Base-by-base conservation (phyloP, 2,797 vertebrate genomes). In the Leontocebus nigricollis region DNA sequence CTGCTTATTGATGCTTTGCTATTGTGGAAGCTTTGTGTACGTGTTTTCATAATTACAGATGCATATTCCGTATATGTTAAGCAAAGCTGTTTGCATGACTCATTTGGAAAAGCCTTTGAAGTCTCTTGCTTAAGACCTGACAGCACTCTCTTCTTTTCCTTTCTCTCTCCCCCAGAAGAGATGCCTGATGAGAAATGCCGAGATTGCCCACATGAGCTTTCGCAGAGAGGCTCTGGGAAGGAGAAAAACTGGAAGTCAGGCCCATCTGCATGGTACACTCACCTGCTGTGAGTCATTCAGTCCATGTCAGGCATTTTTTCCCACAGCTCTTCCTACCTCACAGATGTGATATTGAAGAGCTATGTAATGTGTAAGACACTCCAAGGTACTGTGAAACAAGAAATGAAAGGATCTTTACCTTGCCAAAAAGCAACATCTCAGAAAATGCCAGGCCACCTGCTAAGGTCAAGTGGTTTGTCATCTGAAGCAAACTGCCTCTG, bases 31-130 rank as follows among this genome's bases (percentile, higher is more conserved):
- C 27, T 50, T 64, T 41, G 2, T n/a, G 39, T 75, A 90, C 80
- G 75, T 55, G 5, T 93, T 96, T 93, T 95, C 77, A 75, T 77
- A 90, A 93, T 88, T 93, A 95, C 17, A 92, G 46, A 81, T 67
- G 57, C 59, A 14, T 59, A 22, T 33, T 80, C 59, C 20, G 0
- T 61, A 33, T 59, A 52, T 14, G 27, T 79, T 59, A 85, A 97
- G 41, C 22, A 77, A 70, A 94, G 81, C 30, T 55, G 55, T 81
- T 80, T 77, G 24, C 72, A 67, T 81, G 87, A 82, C 55, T 88
- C 90, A 77, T 55, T 55, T 82, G 80, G 75, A 46, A 72, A 94
- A 80, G 64, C 41, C 26, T 15, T 61, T 48, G 80, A 88, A 86
- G 36, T 27, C 50, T 83, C 61, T 84, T 90, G 17, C 59, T 75